Evolutionary conservation across 2,888 invertebrate genomes (phyloP).

Genomic region (Barypeithes pellucidus): DNA sequence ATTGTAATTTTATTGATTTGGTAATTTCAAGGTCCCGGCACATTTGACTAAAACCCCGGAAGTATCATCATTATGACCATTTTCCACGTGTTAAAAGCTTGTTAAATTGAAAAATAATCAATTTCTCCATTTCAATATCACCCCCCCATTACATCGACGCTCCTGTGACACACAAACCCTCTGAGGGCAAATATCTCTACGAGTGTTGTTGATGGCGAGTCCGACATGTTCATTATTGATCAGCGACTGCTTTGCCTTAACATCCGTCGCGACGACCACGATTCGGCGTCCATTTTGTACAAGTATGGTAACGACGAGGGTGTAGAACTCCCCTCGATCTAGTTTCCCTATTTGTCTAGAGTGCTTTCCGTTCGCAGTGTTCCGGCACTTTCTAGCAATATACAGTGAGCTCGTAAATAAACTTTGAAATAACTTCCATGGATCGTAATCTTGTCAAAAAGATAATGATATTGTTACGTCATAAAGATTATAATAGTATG

Average conservation of each 20-base stretch:
- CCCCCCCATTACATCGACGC: conserved; percentile 38
- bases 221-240: conserved; percentile 70
- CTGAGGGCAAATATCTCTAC: conserved; percentile 60
- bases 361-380: not conserved
- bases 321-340: conserved; percentile 21
- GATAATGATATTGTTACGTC: too few relatives aligned
- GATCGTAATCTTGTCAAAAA: too few relatives aligned
- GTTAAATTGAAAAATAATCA: conserved; percentile 25
- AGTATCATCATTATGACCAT: not conserved
- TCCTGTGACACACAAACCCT: conserved; percentile 45
- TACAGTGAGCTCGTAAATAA: not conserved
- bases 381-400: not conserved
- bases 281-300: conserved; percentile 59
- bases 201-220: conserved; percentile 65
- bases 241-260: conserved; percentile 68
- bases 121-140: conserved; percentile 31
- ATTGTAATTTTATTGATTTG: too few relatives aligned
- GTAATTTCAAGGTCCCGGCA: too few relatives aligned
- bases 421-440: too few relatives aligned
- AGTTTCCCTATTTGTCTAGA: conserved; percentile 11
- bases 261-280: conserved; percentile 68
- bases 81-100: not conserved
- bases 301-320: conserved; percentile 39
- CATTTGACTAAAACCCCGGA: too few relatives aligned
- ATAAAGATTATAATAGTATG: too few relatives aligned